Conservation (phyloP, 2,797 vertebrate species). For the Phoeniculus purpureus region DNA sequence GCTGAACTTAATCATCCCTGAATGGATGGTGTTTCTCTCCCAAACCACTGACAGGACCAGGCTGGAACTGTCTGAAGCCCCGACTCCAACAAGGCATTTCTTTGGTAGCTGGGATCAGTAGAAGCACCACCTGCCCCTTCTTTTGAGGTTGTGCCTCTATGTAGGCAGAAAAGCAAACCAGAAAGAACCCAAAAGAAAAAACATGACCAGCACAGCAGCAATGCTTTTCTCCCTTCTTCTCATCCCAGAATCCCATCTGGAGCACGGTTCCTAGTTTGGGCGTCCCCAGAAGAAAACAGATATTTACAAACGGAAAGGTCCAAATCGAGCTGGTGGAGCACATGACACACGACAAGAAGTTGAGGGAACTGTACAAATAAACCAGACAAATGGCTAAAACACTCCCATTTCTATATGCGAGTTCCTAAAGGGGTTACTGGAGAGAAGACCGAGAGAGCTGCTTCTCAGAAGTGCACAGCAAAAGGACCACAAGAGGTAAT, state of each 20-base stretch:
- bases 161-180: slow-evolving; percentile 8
- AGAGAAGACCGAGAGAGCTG: not conserved
- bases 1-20: not conserved
- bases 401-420: slow-evolving; percentile 1
- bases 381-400: not conserved
- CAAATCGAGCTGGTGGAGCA: not conserved
- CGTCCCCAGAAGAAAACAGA: not conserved
- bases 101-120: slow-evolving; percentile 25
- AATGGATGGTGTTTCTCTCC: not conserved
- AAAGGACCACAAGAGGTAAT: not conserved
- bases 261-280: not conserved
- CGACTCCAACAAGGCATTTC: not conserved
- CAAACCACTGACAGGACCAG: not conserved
- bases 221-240: not conserved
- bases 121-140: slow-evolving; percentile 22
- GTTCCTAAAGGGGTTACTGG: not conserved
- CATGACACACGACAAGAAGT: not conserved
- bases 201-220: not conserved
- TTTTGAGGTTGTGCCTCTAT: slow-evolving; percentile 10
- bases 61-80: not conserved
- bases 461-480: not conserved
- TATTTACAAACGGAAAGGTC: not conserved
- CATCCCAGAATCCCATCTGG: not conserved
- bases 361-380: not conserved
- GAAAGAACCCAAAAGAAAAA: not conserved